Evolutionary conservation across 2,797 vertebrate species (phyloP).

Genomic region (Ambastaia sidthimunki): DNA sequence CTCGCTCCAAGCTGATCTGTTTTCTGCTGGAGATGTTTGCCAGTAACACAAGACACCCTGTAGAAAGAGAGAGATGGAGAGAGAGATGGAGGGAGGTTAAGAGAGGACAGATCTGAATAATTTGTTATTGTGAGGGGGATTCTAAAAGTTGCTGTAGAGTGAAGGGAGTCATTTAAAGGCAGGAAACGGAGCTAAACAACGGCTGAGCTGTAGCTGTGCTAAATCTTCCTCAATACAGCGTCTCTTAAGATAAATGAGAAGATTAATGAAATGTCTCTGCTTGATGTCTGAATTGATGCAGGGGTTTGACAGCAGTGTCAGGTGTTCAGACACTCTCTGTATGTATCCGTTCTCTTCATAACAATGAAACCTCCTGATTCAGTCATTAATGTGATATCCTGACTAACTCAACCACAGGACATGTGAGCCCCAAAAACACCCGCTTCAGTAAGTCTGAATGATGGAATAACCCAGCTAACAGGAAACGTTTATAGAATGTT

Average conservation of each 20-base stretch:
- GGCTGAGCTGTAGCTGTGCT: not conserved
- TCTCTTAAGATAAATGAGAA: constrained; percentile 30
- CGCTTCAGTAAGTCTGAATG: constrained; percentile 3
- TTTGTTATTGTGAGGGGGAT: constrained; percentile 28
- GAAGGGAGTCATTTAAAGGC: constrained; percentile 20
- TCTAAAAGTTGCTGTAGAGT: constrained; percentile 41
- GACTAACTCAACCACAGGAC: not conserved
- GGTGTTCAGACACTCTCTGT: constrained; percentile 36
- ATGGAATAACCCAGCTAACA: not conserved
- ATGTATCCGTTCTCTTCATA: constrained; percentile 37
- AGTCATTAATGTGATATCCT: not conserved
- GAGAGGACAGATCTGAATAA: constrained; percentile 44
- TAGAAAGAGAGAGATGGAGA: not conserved
- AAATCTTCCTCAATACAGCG: constrained; percentile 8
- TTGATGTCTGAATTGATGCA: constrained; percentile 39
- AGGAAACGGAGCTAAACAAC: constrained; percentile 4
- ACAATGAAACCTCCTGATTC: constrained; percentile 25
- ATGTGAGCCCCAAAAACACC: not conserved
- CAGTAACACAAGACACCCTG: constrained; percentile 28
- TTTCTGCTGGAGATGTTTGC: constrained; percentile 1
- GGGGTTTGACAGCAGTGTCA: constrained; percentile 25
- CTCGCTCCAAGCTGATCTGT: constrained; percentile 33
- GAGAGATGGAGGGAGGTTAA: not conserved
- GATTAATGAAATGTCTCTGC: constrained; percentile 34
- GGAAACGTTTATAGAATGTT: too few species aligned